A percentile compares a stretch with the other conserved stretches of the same genome.
These are phyloP conservation scores for Rhabdomys pumilio DNA, from an alignment of 2,797 vertebrate species.

Conservation along the genomic window DNA sequence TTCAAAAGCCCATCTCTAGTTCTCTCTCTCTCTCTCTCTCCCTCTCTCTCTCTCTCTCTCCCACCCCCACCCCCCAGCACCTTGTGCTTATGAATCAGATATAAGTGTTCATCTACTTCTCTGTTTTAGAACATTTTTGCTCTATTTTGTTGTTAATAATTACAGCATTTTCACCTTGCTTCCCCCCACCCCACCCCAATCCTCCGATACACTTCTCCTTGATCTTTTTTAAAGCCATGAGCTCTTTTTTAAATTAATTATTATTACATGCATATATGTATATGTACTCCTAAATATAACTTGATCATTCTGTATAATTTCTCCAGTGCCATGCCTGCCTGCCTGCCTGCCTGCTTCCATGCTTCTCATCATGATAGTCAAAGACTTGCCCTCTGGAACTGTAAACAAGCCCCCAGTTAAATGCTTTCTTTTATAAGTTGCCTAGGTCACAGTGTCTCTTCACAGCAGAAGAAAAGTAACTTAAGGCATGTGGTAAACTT, in stretches of 20 bases:
- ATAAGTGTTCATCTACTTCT: background rate
- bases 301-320: background rate
- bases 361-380: background rate
- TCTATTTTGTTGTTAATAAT: constrained; percentile 24
- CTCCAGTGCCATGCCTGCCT: background rate
- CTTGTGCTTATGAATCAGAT: background rate
- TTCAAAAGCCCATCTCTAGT: background rate
- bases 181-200: background rate
- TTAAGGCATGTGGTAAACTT: background rate
- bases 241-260: background rate
- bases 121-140: background rate
- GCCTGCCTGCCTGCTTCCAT: background rate
- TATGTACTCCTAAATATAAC: background rate
- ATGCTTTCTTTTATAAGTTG: background rate
- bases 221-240: background rate
- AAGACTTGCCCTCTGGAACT: background rate
- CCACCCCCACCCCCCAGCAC: too few relatives aligned
- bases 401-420: background rate
- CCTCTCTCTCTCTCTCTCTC: background rate
- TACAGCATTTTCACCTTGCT: background rate
- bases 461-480: background rate
- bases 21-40: background rate
- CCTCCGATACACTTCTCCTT: background rate
- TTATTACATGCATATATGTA: background rate
- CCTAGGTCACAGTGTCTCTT: background rate